Percentiles rank a stretch among this genome's conserved stretches.
These are phyloP conservation scores for Philereme transversata DNA, from an alignment of 2,888 invertebrate species.

Conservation along the genomic window DNA sequence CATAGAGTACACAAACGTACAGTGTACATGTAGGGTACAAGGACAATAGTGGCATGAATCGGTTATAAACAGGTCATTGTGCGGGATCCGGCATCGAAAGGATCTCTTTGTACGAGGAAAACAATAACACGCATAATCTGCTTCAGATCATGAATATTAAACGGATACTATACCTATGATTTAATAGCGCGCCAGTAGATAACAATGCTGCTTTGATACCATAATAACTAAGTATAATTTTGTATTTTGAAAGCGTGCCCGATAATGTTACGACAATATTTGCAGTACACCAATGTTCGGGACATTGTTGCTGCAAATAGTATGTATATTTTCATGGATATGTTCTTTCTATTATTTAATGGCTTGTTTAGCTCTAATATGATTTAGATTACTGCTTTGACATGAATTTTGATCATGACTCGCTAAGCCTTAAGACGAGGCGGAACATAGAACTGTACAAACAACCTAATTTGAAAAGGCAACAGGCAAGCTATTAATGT, in stretches of 20 bases:
- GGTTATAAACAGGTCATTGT: constrained; percentile 71
- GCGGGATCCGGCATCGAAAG: constrained; percentile 65
- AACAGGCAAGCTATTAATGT: constrained; percentile 12
- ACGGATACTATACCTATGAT: constrained; percentile 21
- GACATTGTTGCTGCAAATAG: too few relatives aligned
- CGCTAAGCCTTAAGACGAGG: too few relatives aligned
- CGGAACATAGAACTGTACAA: not conserved
- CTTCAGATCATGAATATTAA: constrained; percentile 45
- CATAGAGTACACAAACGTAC: constrained; percentile 39
- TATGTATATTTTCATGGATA: too few relatives aligned
- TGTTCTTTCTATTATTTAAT: too few relatives aligned
- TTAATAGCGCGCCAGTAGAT: constrained; percentile 20
- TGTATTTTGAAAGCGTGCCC: not conserved
- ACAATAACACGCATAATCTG: constrained; percentile 65
- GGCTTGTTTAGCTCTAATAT: too few relatives aligned
- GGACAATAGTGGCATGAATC: constrained; percentile 70
- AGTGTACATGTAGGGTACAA: constrained; percentile 48
- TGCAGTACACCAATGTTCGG: too few relatives aligned
- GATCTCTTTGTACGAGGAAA: constrained; percentile 70
- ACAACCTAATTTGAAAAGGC: constrained; percentile 5
- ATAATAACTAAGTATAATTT: not conserved
- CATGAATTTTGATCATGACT: too few relatives aligned
- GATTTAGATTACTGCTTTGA: too few relatives aligned
- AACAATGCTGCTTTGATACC: constrained; percentile 12
- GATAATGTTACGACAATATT: too few relatives aligned